Conservation (phyloP, 2,797 vertebrate species). For the Coluber constrictor region DNA sequence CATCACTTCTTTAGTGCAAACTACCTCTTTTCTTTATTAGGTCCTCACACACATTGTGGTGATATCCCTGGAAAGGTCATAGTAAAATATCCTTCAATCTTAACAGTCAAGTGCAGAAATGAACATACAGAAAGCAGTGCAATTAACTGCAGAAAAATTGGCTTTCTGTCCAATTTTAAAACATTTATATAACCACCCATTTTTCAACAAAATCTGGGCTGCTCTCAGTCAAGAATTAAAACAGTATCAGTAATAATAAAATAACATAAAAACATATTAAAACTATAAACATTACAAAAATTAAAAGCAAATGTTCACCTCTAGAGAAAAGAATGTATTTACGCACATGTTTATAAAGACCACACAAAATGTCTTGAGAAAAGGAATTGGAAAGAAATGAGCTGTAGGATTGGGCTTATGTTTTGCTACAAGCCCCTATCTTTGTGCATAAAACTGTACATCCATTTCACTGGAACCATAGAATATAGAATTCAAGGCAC, state of each 20-base stretch:
- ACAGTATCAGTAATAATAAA: neutral
- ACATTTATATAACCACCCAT: neutral
- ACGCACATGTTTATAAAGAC: neutral
- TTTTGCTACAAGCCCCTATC: too few relatives aligned
- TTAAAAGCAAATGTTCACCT: conserved; percentile 1
- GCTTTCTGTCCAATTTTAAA: neutral
- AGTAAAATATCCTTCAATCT: neutral
- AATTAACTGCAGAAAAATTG: neutral
- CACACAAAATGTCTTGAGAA: neutral
- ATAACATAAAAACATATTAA: neutral
- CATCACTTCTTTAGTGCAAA: neutral
- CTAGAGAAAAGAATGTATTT: neutral
- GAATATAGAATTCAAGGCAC: neutral
- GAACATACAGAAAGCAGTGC: neutral
- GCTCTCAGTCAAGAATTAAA: neutral
- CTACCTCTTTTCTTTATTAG: neutral
- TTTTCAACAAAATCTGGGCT: neutral
- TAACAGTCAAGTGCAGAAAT: neutral
- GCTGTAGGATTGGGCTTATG: neutral
- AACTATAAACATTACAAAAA: neutral
- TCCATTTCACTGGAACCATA: neutral
- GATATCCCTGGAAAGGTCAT: neutral
- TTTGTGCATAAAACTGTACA: neutral
- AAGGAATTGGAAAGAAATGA: neutral
- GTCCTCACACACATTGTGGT: neutral